These are phyloP conservation scores for Dryobotodes eremita DNA, from an alignment of 2,888 invertebrate species.

Conservation along the genomic window DNA sequence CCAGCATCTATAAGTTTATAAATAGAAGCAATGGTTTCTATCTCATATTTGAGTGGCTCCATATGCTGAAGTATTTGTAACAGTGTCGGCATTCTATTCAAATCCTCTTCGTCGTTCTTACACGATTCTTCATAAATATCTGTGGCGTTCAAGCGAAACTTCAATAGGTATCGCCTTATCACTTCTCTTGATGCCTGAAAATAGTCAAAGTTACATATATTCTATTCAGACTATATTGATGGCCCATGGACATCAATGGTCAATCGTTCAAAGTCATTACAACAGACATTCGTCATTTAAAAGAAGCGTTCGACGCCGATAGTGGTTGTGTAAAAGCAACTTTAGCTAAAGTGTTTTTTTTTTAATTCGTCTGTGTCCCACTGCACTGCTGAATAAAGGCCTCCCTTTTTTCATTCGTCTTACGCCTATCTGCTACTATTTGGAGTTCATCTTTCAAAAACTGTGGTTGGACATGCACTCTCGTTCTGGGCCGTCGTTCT, in stretches of 20 bases:
- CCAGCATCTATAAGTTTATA: slow-evolving; percentile 88
- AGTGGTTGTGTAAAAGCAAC: not conserved
- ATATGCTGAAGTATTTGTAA: slow-evolving; percentile 85
- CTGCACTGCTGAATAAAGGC: not conserved
- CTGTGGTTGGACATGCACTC: not conserved
- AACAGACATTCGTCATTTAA: not conserved
- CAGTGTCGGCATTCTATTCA: slow-evolving; percentile 84
- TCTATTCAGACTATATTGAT: not conserved
- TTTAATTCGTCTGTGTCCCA: too few species aligned
- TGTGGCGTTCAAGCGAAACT: slow-evolving; percentile 90
- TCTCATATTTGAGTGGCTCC: slow-evolving; percentile 88
- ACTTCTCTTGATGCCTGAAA: slow-evolving; percentile 92
- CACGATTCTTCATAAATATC: slow-evolving; percentile 81
- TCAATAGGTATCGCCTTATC: slow-evolving; percentile 90
- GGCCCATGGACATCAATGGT: not conserved
- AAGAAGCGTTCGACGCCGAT: too few species aligned
- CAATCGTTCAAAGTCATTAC: not conserved
- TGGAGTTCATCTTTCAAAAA: not conserved
- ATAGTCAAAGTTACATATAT: slow-evolving; percentile 23
- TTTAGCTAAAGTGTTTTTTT: not conserved
- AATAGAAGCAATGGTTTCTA: slow-evolving; percentile 89
- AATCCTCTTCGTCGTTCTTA: slow-evolving; percentile 69
- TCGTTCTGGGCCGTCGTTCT: not conserved
- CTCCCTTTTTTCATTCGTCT: too few species aligned
- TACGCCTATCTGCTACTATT: not conserved